Base-by-base conservation (phyloP, 2,888 invertebrate genomes). In the Leptinotarsa peninsularis region DNA sequence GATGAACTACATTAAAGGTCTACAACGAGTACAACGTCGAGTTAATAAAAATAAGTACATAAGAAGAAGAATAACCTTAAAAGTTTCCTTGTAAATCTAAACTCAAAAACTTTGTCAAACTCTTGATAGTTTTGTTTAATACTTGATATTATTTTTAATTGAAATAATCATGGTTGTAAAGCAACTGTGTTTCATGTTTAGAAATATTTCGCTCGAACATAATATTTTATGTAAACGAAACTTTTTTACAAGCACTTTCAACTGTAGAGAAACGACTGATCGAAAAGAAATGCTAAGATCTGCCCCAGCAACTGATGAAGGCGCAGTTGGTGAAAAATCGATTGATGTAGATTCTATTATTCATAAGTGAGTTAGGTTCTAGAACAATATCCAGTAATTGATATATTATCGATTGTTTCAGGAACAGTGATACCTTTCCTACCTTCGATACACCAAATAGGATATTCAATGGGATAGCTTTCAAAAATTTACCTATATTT, bases 401-500 rank as follows among this genome's bases (percentile, higher is more conserved):
- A 72, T 3, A 50, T 66, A 66, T 75, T 52, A 49, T 60, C 5
- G 15, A 33, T 23, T 66, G 23, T 90, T 91, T 67, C 86, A 95
- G 95, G 74, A 92, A 92, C 85, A 90, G 90, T 71, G 91, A 92
- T 78, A 87, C 93, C 79, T 96, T 95, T 85, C 96, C 96, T 0
- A 93, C 94, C 84, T 89, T 90, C 74, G 91, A 92, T 71, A 95
- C 96, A 0, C 93, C 94, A 54, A 90, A 92, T 76, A 89, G 89
- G 83, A 85, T 96, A 4, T 95, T 96, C 84, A 91, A 94, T 86
- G 96, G 96, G 0, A 88, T 93, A 0, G 91, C 92, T 2, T 98
- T 93, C 86, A 92, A 93, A 85, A 93, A 96, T 67, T 85, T 98
- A 70, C 97, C 97, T 0, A 91, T 98, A 74, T 92, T 94, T 82